These are phyloP conservation scores for Iselma pallidipennis DNA, from an alignment of 2,888 invertebrate genomes.

Conservation along the genomic window DNA sequence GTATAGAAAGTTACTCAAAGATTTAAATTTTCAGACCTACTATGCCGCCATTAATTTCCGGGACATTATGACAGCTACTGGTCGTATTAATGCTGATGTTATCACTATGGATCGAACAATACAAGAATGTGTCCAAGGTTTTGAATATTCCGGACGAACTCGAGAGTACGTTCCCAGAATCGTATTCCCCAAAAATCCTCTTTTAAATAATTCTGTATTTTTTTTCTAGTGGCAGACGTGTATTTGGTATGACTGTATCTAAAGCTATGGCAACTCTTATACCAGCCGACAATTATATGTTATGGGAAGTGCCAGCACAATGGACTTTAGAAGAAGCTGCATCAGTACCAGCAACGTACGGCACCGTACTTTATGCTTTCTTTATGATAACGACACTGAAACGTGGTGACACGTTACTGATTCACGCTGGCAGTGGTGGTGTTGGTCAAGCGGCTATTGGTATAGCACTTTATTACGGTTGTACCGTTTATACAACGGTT, in stretches of 20 bases:
- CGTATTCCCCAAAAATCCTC: not conserved
- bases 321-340: slow-evolving; percentile 65
- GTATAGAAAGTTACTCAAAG: not conserved
- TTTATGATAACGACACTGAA: slow-evolving; percentile 37
- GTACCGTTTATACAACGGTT: slow-evolving; percentile 73
- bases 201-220: not conserved
- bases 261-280: slow-evolving; percentile 63
- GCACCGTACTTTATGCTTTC: slow-evolving; percentile 52
- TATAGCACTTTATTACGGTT: slow-evolving; percentile 66
- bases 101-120: slow-evolving; percentile 68
- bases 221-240: slow-evolving; percentile 36
- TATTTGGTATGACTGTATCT: slow-evolving; percentile 57
- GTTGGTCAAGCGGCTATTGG: slow-evolving; percentile 80
- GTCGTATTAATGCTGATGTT: slow-evolving; percentile 83
- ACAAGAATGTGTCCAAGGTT: slow-evolving; percentile 70
- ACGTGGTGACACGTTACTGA: slow-evolving; percentile 56
- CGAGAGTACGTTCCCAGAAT: slow-evolving; percentile 18
- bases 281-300: slow-evolving; percentile 53
- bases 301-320: slow-evolving; percentile 59
- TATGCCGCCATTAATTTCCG: slow-evolving; percentile 89
- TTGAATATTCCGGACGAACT: slow-evolving; percentile 65
- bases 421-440: slow-evolving; percentile 69
- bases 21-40: slow-evolving; percentile 47
- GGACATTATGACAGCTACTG: slow-evolving; percentile 91
- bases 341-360: slow-evolving; percentile 65